A percentile compares a stretch with the other conserved stretches of the same genome.
phyloP scores from a whole-genome alignment of 2,888 invertebrate species.

The Lasius fuliginosus region DNA sequence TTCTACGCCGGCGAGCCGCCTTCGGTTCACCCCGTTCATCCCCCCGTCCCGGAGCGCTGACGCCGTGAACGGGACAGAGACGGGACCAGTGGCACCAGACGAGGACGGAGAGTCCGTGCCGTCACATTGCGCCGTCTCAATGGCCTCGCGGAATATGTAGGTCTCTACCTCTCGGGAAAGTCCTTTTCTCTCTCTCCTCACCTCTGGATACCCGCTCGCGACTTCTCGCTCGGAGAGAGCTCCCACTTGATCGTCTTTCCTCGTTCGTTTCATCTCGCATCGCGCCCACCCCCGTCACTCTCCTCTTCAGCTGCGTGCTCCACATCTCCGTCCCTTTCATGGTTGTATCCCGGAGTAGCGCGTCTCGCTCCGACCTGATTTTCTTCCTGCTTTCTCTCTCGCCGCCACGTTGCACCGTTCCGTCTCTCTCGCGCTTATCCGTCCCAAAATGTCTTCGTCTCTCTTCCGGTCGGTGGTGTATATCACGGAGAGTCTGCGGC shows the following conservation, averaged over 20 bases:
- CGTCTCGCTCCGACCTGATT: conserved; percentile 44
- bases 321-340: conserved; percentile 49
- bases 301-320: conserved; percentile 9
- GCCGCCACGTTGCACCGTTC: conserved; percentile 27
- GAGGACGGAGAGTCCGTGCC: conserved; percentile 74
- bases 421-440: conserved; percentile 38
- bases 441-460: not conserved
- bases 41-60: conserved; percentile 59
- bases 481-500: conserved; percentile 29
- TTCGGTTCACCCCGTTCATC: conserved; percentile 53
- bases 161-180: conserved; percentile 78
- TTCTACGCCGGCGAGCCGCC: conserved; percentile 66
- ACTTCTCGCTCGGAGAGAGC: conserved; percentile 28
- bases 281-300: conserved; percentile 16
- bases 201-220: conserved; percentile 41
- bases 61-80: conserved; percentile 61
- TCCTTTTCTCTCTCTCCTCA: conserved; percentile 58
- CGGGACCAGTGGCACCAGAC: conserved; percentile 61
- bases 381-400: conserved; percentile 56
- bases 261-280: conserved; percentile 13
- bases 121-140: conserved; percentile 86
- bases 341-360: not conserved
- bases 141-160: conserved; percentile 85
- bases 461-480: not conserved
- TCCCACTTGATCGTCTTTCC: conserved; percentile 9